Evolutionary conservation across 2,797 vertebrate genomes (phyloP).

Genomic region (Trichosurus vulpecula): DNA sequence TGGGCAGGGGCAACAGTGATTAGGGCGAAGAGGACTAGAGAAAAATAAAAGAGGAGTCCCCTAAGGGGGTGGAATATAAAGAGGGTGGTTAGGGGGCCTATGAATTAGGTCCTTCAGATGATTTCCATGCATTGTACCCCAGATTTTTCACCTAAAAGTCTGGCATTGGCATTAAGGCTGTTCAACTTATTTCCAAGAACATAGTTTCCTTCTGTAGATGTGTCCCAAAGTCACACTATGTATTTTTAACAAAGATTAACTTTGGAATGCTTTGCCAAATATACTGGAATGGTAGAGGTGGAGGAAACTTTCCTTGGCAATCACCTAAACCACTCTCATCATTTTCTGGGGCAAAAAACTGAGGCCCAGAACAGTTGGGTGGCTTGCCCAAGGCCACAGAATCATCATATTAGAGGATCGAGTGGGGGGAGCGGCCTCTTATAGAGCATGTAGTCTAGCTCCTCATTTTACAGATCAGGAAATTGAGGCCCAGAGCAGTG

Average conservation of each 20-base stretch:
- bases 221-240: slow-evolving; percentile 34
- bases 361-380: not conserved
- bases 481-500: not conserved
- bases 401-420: not conserved
- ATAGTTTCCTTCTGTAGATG: slow-evolving; percentile 22
- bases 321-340: not conserved
- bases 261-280: not conserved
- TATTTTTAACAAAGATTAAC: slow-evolving; percentile 14
- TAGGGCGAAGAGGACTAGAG: not conserved
- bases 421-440: not conserved
- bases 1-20: not conserved
- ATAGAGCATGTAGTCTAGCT: not conserved
- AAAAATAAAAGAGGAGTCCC: not conserved
- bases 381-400: not conserved
- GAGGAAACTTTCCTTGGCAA: not conserved
- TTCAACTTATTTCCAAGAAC: slow-evolving; percentile 47
- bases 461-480: not conserved
- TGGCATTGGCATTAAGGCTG: slow-evolving; percentile 35
- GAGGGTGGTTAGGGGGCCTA: not conserved
- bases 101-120: slow-evolving; percentile 62
- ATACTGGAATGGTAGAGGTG: not conserved
- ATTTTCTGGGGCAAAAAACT: not conserved
- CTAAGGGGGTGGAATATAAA: not conserved
- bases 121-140: slow-evolving; percentile 57
- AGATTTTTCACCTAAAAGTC: slow-evolving; percentile 49